Evolutionary conservation across 2,888 invertebrate genomes (phyloP).

Genomic region (Torymus tubicola): DNA sequence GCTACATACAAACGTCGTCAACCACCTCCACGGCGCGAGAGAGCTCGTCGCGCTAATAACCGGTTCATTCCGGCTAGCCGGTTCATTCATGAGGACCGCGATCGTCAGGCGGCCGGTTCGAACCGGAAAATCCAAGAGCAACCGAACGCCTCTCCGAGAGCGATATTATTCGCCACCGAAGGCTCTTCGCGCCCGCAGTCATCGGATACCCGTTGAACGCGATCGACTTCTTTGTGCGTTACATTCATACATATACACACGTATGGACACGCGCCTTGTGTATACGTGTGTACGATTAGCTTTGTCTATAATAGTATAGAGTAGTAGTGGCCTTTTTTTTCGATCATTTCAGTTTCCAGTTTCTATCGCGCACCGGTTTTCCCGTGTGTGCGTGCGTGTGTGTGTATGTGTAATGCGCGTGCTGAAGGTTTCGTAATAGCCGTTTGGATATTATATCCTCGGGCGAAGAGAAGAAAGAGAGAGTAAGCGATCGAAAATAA

Average conservation of each 20-base stretch:
- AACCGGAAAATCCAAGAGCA: conserved; percentile 66
- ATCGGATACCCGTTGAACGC: conserved; percentile 59
- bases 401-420: too few relatives aligned
- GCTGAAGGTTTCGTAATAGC: too few relatives aligned
- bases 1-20: not conserved
- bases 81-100: too few relatives aligned
- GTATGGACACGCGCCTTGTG: too few relatives aligned
- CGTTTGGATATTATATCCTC: too few relatives aligned
- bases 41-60: conserved; percentile 15
- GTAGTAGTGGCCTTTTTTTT: not conserved
- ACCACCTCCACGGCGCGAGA: not conserved
- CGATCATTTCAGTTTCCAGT: conserved; percentile 6
- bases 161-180: conserved; percentile 34
- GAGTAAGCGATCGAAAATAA: too few relatives aligned
- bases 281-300: not conserved
- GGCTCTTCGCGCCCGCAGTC: conserved; percentile 52
- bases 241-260: not conserved
- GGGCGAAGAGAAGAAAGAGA: too few relatives aligned
- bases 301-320: not conserved
- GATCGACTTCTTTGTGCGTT: conserved; percentile 29
- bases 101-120: conserved; percentile 57
- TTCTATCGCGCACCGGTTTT: not conserved
- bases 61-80: conserved; percentile 55
- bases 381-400: not conserved
- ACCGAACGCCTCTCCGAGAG: conserved; percentile 56